Conservation (phyloP, 2,797 vertebrate species). For the Chaunax sp. region DNA sequence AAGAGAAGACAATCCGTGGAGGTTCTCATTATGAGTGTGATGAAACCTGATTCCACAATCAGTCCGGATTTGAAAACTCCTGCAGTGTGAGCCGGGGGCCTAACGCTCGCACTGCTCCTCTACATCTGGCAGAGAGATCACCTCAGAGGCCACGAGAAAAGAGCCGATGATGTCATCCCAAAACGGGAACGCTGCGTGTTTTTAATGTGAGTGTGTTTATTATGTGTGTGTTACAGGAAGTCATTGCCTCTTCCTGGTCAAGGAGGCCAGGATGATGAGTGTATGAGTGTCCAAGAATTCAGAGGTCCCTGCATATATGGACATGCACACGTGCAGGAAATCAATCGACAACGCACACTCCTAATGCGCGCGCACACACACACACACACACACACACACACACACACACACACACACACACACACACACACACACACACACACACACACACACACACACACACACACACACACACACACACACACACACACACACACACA, state of each 20-base stretch:
- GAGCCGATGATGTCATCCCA: conserved; percentile 55
- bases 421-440: too few species aligned
- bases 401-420: too few species aligned
- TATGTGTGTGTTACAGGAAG: neutral
- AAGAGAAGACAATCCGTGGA: too few species aligned
- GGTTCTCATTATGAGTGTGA: too few species aligned
- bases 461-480: too few species aligned
- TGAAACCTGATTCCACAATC: too few species aligned
- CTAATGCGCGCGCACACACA: neutral
- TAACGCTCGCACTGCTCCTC: neutral
- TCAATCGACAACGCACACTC: conserved; percentile 1
- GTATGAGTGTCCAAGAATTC: neutral
- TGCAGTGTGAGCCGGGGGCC: too few species aligned
- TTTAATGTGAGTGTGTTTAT: conserved; percentile 16
- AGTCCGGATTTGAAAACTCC: too few species aligned
- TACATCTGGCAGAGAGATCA: conserved; percentile 81
- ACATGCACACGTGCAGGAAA: neutral
- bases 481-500: too few species aligned
- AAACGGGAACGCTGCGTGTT: conserved; percentile 32
- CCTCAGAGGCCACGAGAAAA: conserved; percentile 56
- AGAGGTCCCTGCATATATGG: neutral
- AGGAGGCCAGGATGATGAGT: neutral
- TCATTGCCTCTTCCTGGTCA: neutral
- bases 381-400: conserved; percentile 34
- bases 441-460: too few species aligned